Base-by-base conservation (phyloP, 2,113 vertebrate species). In the Hemichromis elongatus region DNA sequence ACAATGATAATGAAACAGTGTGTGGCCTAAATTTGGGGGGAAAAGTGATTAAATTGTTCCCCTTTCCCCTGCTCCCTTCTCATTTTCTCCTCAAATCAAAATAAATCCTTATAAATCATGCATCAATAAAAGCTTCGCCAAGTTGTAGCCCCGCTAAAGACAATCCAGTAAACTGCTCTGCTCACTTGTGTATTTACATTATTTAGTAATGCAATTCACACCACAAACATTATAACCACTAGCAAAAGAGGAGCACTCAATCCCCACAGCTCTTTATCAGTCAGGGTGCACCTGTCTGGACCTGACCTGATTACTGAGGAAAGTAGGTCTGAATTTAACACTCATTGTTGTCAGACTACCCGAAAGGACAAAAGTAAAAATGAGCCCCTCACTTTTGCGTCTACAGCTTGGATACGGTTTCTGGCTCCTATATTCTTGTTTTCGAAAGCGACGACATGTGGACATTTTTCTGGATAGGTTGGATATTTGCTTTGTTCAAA, bases 241-340 rank as follows among this genome's bases (percentile, higher is more conserved):
- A 28, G 61, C 87, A 82, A 90, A 88, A 89, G 83, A 83, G 83
- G 53, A 89, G 83, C 42, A 89, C 84, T 92, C 83, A 40, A 80
- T 89, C 87, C 86, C 70, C 70, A 19, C 61, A 73, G 86, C 92
- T 88, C 86, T 93, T 94, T 95, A 94, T 95, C 93, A 94, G 94
- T 91, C 88, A 83, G 84, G 84, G 68, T 86, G 68, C 93, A 94
- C 94, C 93, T 95, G 93, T 94, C 91, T 63, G 66, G 86, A 81
- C 83, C 61, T 94, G 95, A 94, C 95, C 95, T 93, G 88, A 90
- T 93, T 94, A 86, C 88, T 14, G 77, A 45, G 68, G 33, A 93
- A 94, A 95, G 93, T 94, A 92, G 93, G 91, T 93, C 94, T 94
- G 88, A 88, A 80, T 93, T 89, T 81, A 90, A 89, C 87, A 80